Evolutionary conservation across 92 coral and sea anemone genomes (phyloP).

Genomic region (Heliopora coerulea): DNA sequence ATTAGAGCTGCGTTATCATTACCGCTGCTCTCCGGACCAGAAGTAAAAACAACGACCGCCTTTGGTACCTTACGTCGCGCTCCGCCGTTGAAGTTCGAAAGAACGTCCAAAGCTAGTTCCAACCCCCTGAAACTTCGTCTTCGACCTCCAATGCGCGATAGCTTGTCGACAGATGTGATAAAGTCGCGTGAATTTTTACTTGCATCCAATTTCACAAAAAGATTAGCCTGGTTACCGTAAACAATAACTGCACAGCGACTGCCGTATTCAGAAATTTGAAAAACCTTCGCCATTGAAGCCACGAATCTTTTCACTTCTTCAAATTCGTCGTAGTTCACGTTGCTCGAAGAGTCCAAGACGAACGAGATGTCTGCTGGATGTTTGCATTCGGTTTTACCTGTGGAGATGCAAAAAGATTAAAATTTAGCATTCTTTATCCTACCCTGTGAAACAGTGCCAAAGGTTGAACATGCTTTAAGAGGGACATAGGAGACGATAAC

Average conservation of each 20-base stretch:
- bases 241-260: neutral
- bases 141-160: conserved; percentile 4
- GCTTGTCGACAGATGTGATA: neutral
- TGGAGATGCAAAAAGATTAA: neutral
- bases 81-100: conserved; percentile 2
- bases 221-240: neutral
- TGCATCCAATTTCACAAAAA: neutral
- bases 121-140: conserved; percentile 1
- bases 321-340: neutral
- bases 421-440: neutral
- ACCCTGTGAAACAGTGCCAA: no score
- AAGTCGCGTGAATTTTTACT: neutral
- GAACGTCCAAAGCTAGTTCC: neutral
- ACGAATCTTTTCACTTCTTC: neutral
- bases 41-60: conserved; percentile 9
- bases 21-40: conserved; percentile 19
- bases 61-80: conserved; percentile 27
- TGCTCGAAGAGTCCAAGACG: conserved; percentile 4
- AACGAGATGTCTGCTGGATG: conserved; percentile 18
- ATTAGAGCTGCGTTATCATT: neutral
- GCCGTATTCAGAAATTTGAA: conserved; percentile 9
- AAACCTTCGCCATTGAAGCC: conserved; percentile 11
- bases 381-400: conserved; percentile 22
- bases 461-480: no score
- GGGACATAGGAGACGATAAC: no score